Evolutionary conservation across 92 coral and sea anemone species (phyloP).

Genomic region (Micromussa lordhowensis): DNA sequence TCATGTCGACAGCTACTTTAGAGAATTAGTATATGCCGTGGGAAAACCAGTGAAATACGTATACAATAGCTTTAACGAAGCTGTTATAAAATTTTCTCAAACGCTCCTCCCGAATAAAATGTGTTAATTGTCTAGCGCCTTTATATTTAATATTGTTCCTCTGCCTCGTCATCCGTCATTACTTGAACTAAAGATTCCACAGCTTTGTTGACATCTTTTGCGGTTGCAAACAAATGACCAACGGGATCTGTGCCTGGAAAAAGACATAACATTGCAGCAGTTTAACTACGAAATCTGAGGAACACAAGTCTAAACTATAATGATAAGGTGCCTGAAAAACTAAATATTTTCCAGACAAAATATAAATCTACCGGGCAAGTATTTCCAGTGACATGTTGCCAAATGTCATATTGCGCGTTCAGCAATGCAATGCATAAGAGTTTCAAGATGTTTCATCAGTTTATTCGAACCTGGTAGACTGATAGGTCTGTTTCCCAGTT

Average conservation of each 20-base stretch:
- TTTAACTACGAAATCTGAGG: not conserved
- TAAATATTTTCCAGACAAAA: not conserved
- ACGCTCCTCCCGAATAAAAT: conserved; percentile 10
- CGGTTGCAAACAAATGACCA: conserved; percentile 84
- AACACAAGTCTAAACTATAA: not conserved
- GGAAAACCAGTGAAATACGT: conserved; percentile 15
- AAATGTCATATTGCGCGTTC: not conserved
- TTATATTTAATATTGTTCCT: conserved; percentile 7
- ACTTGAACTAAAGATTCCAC: conserved; percentile 86
- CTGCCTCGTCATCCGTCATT: conserved; percentile 76
- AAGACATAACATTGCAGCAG: not conserved
- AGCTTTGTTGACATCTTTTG: conserved; percentile 88
- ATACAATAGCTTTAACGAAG: conserved; percentile 26
- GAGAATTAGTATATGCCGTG: not conserved
- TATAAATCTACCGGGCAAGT: not conserved
- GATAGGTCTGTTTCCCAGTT: no score
- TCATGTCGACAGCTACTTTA: not conserved
- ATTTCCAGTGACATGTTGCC: not conserved
- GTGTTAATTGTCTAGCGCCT: conserved; percentile 25
- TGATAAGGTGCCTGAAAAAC: not conserved
- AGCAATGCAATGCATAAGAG: not conserved
- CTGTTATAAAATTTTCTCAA: conserved; percentile 30
- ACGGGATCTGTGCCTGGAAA: conserved; percentile 77
- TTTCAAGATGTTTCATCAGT: not conserved
- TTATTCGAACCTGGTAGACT: no score